Evolutionary conservation across 2,113 vertebrate genomes (phyloP).

Genomic region (Hippocampus mohnikei): DNA sequence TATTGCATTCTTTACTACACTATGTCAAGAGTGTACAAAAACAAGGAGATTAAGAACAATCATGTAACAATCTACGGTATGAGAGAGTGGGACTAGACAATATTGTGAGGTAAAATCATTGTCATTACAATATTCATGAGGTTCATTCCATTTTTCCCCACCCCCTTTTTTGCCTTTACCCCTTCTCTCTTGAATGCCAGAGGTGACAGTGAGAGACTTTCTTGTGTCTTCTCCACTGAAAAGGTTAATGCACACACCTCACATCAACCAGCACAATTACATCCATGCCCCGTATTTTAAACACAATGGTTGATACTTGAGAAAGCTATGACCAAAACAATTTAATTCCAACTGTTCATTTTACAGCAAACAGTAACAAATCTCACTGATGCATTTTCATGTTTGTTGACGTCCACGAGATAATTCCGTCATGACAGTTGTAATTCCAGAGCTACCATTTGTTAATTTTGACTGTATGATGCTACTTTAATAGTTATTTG

Average conservation of each 20-base stretch:
- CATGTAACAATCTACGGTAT: background rate
- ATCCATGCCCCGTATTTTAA: constrained; percentile 58
- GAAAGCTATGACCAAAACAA: constrained; percentile 67
- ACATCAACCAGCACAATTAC: constrained; percentile 57
- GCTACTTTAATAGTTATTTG: background rate
- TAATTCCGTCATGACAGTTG: background rate
- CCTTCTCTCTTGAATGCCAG: constrained; percentile 52
- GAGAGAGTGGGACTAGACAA: background rate
- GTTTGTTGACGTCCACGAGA: background rate
- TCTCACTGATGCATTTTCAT: constrained; percentile 22
- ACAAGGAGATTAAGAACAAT: background rate
- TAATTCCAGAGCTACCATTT: background rate
- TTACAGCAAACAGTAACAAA: constrained; percentile 60
- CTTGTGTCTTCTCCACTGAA: constrained; percentile 55
- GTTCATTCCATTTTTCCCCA: constrained; percentile 15
- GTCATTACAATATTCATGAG: constrained; percentile 61
- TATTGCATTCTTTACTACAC: background rate
- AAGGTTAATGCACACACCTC: constrained; percentile 63
- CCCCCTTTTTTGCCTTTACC: constrained; percentile 18
- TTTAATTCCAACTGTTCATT: constrained; percentile 69
- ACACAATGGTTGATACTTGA: constrained; percentile 73
- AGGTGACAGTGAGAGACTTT: constrained; percentile 54
- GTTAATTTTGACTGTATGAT: background rate
- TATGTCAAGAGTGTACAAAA: background rate
- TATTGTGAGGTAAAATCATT: constrained; percentile 32